phyloP scores from a whole-genome alignment of 2,113 vertebrate species.

The Lethenteron reissneri region DNA sequence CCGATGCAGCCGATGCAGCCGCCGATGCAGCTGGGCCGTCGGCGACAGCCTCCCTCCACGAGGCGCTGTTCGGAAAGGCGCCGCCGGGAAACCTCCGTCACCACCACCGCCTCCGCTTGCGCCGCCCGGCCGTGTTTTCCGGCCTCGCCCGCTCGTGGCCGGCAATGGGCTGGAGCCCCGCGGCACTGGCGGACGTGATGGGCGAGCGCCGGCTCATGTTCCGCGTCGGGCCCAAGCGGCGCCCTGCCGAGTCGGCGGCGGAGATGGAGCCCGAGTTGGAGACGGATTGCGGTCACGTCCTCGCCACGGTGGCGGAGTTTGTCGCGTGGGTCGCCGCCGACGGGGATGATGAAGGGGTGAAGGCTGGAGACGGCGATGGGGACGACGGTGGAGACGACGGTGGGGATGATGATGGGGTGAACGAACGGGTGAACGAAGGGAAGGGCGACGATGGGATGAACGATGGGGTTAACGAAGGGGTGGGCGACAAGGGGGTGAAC shows the following conservation, averaged over 20 bases:
- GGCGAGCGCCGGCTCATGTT: background rate
- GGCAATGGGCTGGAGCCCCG: background rate
- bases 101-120: background rate
- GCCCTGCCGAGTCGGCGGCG: background rate
- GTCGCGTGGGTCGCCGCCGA: slow-evolving; percentile 33
- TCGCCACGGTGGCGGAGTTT: slow-evolving; percentile 50
- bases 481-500: too few species aligned
- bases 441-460: too few species aligned
- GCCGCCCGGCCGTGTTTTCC: background rate
- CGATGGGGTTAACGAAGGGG: too few species aligned
- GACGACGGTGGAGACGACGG: too few species aligned
- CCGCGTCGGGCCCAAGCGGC: background rate
- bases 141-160: slow-evolving; percentile 1
- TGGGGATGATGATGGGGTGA: too few species aligned
- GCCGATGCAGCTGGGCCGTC: too few species aligned
- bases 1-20: too few species aligned
- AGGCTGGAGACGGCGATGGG: too few species aligned
- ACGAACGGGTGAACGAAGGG: too few species aligned
- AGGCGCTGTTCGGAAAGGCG: too few species aligned
- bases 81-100: too few species aligned
- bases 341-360: slow-evolving; percentile 8
- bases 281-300: slow-evolving; percentile 45
- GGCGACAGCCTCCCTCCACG: too few species aligned
- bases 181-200: background rate
- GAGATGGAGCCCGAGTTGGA: slow-evolving; percentile 61